phyloP scores from a whole-genome alignment of 2,797 vertebrate species.

The Melanotaenia boesemani region DNA sequence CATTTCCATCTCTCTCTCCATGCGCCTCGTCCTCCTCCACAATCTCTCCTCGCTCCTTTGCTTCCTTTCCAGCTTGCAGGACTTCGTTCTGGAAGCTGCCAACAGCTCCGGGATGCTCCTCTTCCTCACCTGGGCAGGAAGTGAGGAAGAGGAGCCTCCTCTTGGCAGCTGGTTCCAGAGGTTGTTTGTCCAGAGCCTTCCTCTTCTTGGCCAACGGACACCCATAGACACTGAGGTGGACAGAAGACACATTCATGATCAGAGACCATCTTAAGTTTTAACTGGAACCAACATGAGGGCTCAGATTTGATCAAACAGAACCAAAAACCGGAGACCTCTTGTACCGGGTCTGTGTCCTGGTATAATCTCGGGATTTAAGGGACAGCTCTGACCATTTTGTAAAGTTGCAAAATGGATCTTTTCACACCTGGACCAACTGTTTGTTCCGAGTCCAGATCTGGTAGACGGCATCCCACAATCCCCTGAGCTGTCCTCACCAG shows the following conservation, averaged over 20 bases:
- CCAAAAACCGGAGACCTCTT: too few relatives aligned
- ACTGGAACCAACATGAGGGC: too few relatives aligned
- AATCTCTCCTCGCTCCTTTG: slow-evolving; percentile 87
- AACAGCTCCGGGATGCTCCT: slow-evolving; percentile 84
- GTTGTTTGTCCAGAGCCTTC: slow-evolving; percentile 94
- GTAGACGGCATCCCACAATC: too few relatives aligned
- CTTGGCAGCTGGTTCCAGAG: slow-evolving; percentile 92
- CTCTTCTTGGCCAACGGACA: slow-evolving; percentile 98
- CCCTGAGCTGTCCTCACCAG: too few relatives aligned
- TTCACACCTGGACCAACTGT: too few relatives aligned
- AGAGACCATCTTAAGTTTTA: background rate
- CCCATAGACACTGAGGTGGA: slow-evolving; percentile 90
- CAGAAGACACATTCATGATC: slow-evolving; percentile 37
- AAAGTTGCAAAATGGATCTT: too few relatives aligned
- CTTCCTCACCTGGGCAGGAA: slow-evolving; percentile 73
- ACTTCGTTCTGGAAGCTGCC: slow-evolving; percentile 86
- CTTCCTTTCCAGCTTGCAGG: slow-evolving; percentile 85
- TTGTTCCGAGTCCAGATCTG: too few relatives aligned
- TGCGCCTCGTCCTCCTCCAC: slow-evolving; percentile 77
- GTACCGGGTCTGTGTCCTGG: too few relatives aligned
- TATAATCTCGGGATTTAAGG: too few relatives aligned
- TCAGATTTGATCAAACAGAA: too few relatives aligned
- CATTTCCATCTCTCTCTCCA: slow-evolving; percentile 69
- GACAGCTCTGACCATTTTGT: too few relatives aligned
- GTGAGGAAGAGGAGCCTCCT: slow-evolving; percentile 88